A percentile compares a stretch with the other conserved stretches of the same genome.
Evolutionary conservation across 2,888 invertebrate species (phyloP).

Genomic region (Caenorhabditis becei): DNA sequence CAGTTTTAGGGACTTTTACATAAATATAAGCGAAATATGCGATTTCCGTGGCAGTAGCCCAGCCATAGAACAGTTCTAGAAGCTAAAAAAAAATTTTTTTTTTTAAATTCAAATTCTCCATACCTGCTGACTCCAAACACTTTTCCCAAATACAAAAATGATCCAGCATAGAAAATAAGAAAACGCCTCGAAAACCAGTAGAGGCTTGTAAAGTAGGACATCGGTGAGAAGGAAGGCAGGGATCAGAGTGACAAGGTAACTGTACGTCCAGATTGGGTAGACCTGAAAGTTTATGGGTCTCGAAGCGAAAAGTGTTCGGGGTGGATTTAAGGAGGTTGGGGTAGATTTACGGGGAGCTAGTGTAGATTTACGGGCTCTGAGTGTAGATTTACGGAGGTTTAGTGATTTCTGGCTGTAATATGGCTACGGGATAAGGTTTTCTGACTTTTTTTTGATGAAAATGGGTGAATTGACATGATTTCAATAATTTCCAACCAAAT

Average conservation of each 20-base stretch:
- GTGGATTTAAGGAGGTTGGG: too few relatives aligned
- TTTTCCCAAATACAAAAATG: constrained; percentile 88
- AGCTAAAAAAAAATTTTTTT: constrained; percentile 19
- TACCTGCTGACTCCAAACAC: constrained; percentile 86
- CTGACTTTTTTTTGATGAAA: too few relatives aligned
- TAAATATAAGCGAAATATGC: constrained; percentile 91
- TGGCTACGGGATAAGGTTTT: too few relatives aligned
- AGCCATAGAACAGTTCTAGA: constrained; percentile 84
- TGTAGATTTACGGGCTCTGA: too few relatives aligned
- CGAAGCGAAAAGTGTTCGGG: neutral
- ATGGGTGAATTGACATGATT: too few relatives aligned
- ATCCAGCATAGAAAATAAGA: constrained; percentile 87
- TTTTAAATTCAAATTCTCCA: too few relatives aligned
- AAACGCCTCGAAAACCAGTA: constrained; percentile 73
- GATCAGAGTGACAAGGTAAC: constrained; percentile 70
- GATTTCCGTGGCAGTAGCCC: constrained; percentile 91
- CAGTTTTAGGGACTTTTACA: constrained; percentile 59
- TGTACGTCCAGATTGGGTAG: constrained; percentile 77
- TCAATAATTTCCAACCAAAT: too few relatives aligned
- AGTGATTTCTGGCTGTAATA: too few relatives aligned
- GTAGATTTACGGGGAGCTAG: too few relatives aligned
- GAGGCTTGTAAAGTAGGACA: constrained; percentile 75
- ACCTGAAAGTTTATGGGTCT: constrained; percentile 61
- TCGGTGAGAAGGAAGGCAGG: constrained; percentile 75
- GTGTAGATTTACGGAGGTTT: too few relatives aligned